Base-by-base conservation (phyloP, 2,113 vertebrate species). In the Siniperca chuatsi region DNA sequence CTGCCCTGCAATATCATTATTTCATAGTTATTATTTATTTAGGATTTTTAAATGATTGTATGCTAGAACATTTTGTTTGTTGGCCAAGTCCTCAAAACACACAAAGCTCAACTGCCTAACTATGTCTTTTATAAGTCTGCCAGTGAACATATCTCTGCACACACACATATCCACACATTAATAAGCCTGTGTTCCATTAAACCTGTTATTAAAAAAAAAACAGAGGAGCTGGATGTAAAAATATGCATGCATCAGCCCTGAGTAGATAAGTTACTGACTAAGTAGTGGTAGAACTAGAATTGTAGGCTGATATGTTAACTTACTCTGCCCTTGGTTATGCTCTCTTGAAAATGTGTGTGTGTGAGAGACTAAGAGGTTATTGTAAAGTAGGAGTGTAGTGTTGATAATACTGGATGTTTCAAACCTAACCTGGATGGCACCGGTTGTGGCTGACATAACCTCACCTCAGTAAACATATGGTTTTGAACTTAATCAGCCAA, bases 401-500 rank as follows among this genome's bases (percentile, higher is more conserved):
- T 64, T 72, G 84, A 82, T 83, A 50, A 78, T 29, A 66, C 89
- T n/a, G 65, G 86, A n/a, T 50, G 37, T 29, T 65, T 44, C 89
- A 78, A 81, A 79, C 65, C 62, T 20, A 13, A 75, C 88, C 89
- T 79, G 71, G 88, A 55, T 78, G 2, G 48, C 69, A 64, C 90
- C 16, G 60, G 88, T 37, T 92, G 46, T 13, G n/a, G 21, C 82
- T 82, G 85, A 83, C 79, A 33, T 8, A 18, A 80, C 20, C 87
- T 87, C 71, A 75, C 77, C 58, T 67, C 69, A 61, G 79, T 42
- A 74, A 75, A 77, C 48, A 65, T 13, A 3, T 12, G 25, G 8
- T 6, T 52, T 13, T 73, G 57, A 70, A 57, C 25, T n/a, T 13
- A 2, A 42, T 54, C 66, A 78, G 84, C 93, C 93, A 92, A 90